Base-by-base conservation (phyloP, 2,797 vertebrate genomes). In the Serranus cabrilla region DNA sequence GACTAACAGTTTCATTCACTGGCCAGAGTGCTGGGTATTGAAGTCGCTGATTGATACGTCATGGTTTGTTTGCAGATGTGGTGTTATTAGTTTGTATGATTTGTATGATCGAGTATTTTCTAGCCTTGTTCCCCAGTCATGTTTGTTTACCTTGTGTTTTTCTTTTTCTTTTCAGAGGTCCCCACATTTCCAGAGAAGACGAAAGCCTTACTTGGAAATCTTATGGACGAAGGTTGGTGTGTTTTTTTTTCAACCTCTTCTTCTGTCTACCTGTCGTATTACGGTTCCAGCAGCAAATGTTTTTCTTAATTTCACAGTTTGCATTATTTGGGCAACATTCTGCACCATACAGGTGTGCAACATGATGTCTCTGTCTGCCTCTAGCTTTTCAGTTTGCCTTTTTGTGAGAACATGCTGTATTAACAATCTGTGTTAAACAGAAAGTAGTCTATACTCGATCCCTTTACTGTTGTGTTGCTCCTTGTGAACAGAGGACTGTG, bases 221-320 rank as follows among this genome's bases (percentile, higher is more conserved):
- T 93, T 96, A 96, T 96, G 95, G 95, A 96, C 95, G 95, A 96
- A 96, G 95, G 95, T 93, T 84, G 78, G 94, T 91, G 23, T 76
- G 18, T n/a, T 18, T 46, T 49, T 14, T 18, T 13, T 21, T 7
- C 39, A 5, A 10, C 17, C 12, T 25, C 21, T 52, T 54, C 17
- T 20, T n/a, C 12, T 23, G 34, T 58, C 8, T 17, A 17, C 5
- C 11, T 60, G 25, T 72, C n/a, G n/a, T n/a, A n/a, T n/a, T n/a
- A n/a, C n/a, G n/a, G n/a, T n/a, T n/a, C n/a, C n/a, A n/a, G n/a
- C n/a, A n/a, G 21, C 37, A 27, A 27, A 3, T 27, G 3, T 27
- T 27, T 27, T 27, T 37, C 60, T 27, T 31, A 9, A 46, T 46
- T 39, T 60, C 16, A 20, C 23, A 62, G n/a, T 60, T 72, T 56